A percentile compares a stretch with the other conserved stretches of the same genome.
Evolutionary conservation across 2,113 vertebrate genomes (phyloP).

Genomic region (Halcyon senegalensis): DNA sequence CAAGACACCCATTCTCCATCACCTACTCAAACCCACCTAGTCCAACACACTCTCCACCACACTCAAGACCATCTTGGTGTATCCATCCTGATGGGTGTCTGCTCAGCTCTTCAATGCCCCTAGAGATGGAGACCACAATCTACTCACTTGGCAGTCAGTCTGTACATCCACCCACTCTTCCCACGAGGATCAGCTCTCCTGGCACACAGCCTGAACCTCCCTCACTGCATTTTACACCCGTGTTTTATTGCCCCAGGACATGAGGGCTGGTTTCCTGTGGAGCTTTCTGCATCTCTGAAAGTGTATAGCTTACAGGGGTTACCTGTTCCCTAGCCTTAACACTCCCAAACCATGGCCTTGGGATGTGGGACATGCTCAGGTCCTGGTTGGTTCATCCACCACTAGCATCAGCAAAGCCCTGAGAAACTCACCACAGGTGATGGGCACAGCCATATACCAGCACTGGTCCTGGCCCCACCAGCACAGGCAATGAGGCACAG

Average conservation of each 20-base stretch:
- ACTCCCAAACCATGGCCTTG: neutral
- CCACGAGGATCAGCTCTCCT: neutral
- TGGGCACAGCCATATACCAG: neutral
- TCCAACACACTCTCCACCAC: neutral
- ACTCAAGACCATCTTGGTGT: neutral
- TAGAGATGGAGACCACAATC: neutral
- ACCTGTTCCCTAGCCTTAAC: neutral
- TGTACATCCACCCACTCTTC: neutral
- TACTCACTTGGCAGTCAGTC: neutral
- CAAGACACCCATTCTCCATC: rapidly evolving
- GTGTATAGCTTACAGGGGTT: rapidly evolving
- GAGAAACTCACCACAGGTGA: neutral
- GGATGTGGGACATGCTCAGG: neutral
- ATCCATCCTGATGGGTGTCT: neutral
- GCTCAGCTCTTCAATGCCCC: neutral
- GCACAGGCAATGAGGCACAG: rapidly evolving
- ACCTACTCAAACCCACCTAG: neutral
- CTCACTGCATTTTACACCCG: neutral
- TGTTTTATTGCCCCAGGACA: neutral
- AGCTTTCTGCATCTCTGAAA: neutral
- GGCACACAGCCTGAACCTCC: neutral
- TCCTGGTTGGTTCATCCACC: neutral
- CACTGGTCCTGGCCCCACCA: neutral
- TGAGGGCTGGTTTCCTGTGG: neutral
- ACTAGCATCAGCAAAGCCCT: neutral